phyloP scores from a whole-genome alignment of 2,113 vertebrate species.

The Amphiprion percula region DNA sequence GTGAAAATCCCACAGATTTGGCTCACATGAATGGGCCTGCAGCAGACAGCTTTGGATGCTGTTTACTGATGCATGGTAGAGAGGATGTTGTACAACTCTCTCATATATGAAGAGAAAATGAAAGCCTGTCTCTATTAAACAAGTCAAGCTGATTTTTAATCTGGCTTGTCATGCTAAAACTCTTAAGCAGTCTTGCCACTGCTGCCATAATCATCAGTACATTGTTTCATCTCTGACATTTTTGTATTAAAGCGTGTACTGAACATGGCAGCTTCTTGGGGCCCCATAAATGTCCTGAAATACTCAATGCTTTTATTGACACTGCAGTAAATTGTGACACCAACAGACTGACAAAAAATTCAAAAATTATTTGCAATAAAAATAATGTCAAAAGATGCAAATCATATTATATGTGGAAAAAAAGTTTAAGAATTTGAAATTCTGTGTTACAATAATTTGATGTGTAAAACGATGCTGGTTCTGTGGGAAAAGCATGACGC shows the following conservation, averaged over 20 bases:
- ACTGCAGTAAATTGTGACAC: not conserved
- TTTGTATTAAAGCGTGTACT: no score
- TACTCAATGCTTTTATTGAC: not conserved
- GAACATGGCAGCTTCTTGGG: no score
- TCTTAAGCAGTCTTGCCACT: not conserved
- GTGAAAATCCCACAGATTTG: conserved; percentile 59
- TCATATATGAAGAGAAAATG: conserved; percentile 11
- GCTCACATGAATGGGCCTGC: conserved; percentile 53
- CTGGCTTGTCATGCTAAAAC: not conserved
- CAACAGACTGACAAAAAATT: not conserved
- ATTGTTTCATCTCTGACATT: no score
- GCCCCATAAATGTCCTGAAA: no score
- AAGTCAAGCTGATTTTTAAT: not conserved
- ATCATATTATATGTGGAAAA: no score
- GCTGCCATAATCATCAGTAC: not conserved
- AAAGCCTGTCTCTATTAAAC: conserved; percentile 6
- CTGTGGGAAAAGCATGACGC: no score
- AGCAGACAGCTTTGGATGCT: conserved; percentile 34
- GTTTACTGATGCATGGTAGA: conserved; percentile 12
- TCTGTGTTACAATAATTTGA: no score
- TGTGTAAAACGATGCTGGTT: no score
- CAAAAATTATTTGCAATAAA: no score
- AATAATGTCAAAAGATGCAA: no score
- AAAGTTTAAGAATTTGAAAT: no score
- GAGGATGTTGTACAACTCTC: not conserved